Evolutionary conservation across 2,888 invertebrate species (phyloP).

Genomic region (Habrosyne pyritoides): DNA sequence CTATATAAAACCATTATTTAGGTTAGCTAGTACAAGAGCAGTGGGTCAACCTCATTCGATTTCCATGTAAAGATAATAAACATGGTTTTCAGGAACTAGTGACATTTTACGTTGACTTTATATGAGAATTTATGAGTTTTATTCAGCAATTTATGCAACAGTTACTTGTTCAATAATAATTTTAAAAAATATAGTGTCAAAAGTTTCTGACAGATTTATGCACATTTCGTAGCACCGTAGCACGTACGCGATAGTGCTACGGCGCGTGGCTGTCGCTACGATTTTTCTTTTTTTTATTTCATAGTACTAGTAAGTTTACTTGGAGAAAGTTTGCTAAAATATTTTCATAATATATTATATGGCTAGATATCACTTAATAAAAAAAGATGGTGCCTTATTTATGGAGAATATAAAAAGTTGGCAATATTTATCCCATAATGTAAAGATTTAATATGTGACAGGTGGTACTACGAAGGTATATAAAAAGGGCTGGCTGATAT

Average conservation of each 20-base stretch:
- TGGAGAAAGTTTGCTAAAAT: too few species aligned
- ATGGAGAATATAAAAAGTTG: too few species aligned
- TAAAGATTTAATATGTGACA: slow-evolving; percentile 1
- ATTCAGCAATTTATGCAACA: too few species aligned
- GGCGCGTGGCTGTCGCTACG: not conserved
- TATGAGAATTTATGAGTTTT: too few species aligned
- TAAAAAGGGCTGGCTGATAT: not conserved
- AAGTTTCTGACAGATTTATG: not conserved
- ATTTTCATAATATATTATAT: too few species aligned
- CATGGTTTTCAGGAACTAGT: not conserved
- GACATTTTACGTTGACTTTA: too few species aligned
- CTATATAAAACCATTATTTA: not conserved
- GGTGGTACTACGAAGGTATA: not conserved
- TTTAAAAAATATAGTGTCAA: not conserved
- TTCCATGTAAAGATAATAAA: not conserved
- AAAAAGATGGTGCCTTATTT: too few species aligned
- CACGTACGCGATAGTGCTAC: not conserved
- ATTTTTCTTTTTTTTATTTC: not conserved
- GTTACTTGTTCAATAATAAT: too few species aligned
- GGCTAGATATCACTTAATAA: too few species aligned
- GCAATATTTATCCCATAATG: not conserved
- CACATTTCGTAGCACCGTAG: not conserved
- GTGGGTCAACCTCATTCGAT: not conserved
- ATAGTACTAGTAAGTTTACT: too few species aligned
- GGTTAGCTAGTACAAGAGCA: not conserved